Conservation (phyloP, 2,888 invertebrate genomes). For the Dorcus hopei region DNA sequence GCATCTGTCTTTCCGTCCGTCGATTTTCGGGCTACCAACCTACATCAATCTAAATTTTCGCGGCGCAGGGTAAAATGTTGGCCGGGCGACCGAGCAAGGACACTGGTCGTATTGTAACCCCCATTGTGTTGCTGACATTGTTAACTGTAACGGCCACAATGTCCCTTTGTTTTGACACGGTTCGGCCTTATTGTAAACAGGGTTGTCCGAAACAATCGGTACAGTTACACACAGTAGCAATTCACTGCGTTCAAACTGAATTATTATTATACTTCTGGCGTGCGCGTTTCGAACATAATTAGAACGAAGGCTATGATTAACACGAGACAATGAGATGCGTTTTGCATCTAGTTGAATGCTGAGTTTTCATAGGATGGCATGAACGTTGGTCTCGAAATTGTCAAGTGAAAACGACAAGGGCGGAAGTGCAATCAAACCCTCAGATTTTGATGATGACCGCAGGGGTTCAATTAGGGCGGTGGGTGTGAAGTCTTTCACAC, state of each 20-base stretch:
- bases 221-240: constrained; percentile 35
- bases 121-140: constrained; percentile 39
- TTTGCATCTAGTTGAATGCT: too few relatives aligned
- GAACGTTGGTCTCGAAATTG: constrained; percentile 7
- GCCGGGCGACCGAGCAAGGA: constrained; percentile 36
- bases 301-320: too few relatives aligned
- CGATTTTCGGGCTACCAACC: constrained; percentile 16
- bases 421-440: constrained; percentile 13
- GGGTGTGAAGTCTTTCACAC: constrained; percentile 23
- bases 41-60: constrained; percentile 30
- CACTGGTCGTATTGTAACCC: constrained; percentile 37
- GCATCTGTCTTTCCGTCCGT: constrained; percentile 15
- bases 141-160: constrained; percentile 46
- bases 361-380: too few relatives aligned
- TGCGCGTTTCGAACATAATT: too few relatives aligned
- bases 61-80: constrained; percentile 21
- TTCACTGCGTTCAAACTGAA: constrained; percentile 27
- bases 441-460: constrained; percentile 17
- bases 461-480: constrained; percentile 30
- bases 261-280: constrained; percentile 19
- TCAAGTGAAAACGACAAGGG: constrained; percentile 20
- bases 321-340: too few relatives aligned
- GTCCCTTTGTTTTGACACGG: constrained; percentile 41
- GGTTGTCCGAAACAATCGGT: constrained; percentile 36
- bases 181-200: constrained; percentile 44